These are phyloP conservation scores for Prenolepis imparis DNA, from an alignment of 2,888 invertebrate species.

Conservation along the genomic window DNA sequence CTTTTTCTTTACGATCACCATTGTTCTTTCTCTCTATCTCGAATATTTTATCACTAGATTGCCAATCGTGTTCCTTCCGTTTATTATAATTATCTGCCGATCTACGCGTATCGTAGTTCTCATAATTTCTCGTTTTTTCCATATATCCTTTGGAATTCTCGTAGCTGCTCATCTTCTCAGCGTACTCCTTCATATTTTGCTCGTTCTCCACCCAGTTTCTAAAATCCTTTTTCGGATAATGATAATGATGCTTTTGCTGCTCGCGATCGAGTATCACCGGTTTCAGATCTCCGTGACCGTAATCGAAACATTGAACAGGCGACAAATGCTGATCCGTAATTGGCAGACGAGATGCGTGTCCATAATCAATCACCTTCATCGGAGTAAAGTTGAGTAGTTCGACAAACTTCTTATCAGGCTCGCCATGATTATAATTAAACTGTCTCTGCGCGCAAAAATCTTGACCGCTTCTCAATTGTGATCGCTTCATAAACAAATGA, in stretches of 20 bases:
- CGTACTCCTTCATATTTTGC: slow-evolving; percentile 81
- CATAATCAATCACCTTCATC: slow-evolving; percentile 83
- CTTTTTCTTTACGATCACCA: slow-evolving; percentile 60
- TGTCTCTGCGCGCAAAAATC: slow-evolving; percentile 83
- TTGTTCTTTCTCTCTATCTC: slow-evolving; percentile 63
- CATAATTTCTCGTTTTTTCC: slow-evolving; percentile 4
- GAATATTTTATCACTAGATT: slow-evolving; percentile 51
- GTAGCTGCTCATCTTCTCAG: slow-evolving; percentile 79
- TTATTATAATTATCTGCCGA: slow-evolving; percentile 34
- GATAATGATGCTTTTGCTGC: slow-evolving; percentile 35
- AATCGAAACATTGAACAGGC: slow-evolving; percentile 81
- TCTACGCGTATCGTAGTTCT: slow-evolving; percentile 4
- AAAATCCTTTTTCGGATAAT: slow-evolving; percentile 78
- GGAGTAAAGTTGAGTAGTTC: slow-evolving; percentile 74
- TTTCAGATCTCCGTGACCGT: slow-evolving; percentile 82
- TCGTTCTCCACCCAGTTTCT: slow-evolving; percentile 84
- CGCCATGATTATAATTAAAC: slow-evolving; percentile 85
- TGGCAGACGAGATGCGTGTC: slow-evolving; percentile 75
- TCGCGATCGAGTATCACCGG: slow-evolving; percentile 78
- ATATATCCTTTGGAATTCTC: slow-evolving; percentile 53
- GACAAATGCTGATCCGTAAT: slow-evolving; percentile 73
- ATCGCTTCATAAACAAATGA: slow-evolving; percentile 54
- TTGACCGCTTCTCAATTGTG: slow-evolving; percentile 57
- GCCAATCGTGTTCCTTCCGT: slow-evolving; percentile 44
- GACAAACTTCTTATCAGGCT: slow-evolving; percentile 67